These are phyloP conservation scores for Rhabdomys pumilio DNA, from an alignment of 2,797 vertebrate species.

Conservation along the genomic window DNA sequence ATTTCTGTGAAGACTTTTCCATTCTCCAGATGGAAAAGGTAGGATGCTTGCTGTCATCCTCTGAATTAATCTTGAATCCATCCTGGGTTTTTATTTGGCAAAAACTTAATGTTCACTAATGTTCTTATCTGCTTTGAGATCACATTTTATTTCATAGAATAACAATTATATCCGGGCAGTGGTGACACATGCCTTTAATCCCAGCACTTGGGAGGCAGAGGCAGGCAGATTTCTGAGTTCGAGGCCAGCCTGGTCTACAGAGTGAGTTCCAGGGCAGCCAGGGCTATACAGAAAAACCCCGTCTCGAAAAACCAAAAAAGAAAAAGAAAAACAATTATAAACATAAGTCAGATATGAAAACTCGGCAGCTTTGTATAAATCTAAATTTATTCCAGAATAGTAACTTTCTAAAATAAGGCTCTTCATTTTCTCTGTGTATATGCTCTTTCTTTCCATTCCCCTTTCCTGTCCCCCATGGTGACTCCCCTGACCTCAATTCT, in stretches of 20 bases:
- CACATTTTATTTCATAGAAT: conserved; percentile 67
- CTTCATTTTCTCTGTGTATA: neutral
- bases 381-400: conserved; percentile 66
- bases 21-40: neutral
- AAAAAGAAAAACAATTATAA: conserved; percentile 45
- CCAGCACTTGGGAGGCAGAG: too few relatives aligned
- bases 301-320: too few relatives aligned
- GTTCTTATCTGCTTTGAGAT: conserved; percentile 41
- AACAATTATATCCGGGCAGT: neutral
- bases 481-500: neutral
- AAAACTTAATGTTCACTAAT: conserved; percentile 44
- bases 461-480: neutral
- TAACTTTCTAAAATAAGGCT: neutral
- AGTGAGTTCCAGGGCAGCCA: too few relatives aligned
- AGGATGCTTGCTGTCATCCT: neutral
- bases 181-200: too few relatives aligned
- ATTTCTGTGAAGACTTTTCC: neutral
- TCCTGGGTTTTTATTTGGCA: neutral
- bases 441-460: neutral
- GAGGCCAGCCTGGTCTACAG: too few relatives aligned
- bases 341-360: neutral
- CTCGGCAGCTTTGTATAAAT: conserved; percentile 34
- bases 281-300: too few relatives aligned
- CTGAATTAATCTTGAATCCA: conserved; percentile 39
- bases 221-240: too few relatives aligned